These are phyloP conservation scores for Anomalospiza imberbis DNA, from an alignment of 2,797 vertebrate species.

Conservation along the genomic window DNA sequence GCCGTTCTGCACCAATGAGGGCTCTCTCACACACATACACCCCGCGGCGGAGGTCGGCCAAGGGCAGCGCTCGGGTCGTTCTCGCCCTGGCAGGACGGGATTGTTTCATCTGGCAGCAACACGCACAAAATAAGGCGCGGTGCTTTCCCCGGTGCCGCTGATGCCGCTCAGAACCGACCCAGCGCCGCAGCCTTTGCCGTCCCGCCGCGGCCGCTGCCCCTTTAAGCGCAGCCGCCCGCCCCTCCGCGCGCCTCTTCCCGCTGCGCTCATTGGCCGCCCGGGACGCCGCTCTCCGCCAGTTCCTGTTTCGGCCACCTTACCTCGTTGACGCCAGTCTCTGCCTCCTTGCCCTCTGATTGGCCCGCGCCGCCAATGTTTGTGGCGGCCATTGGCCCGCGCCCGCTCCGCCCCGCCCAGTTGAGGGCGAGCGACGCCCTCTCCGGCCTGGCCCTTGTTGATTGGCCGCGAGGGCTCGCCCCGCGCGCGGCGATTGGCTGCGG, in stretches of 20 bases:
- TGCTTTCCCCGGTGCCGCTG: neutral
- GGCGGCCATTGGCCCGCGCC: neutral
- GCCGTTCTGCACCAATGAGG: fast-evolving
- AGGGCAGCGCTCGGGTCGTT: fast-evolving
- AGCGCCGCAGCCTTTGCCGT: fast-evolving
- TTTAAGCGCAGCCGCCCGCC: neutral
- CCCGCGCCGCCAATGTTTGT: neutral
- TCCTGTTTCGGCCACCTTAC: slow-evolving; percentile 71
- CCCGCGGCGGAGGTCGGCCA: fast-evolving
- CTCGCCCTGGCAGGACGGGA: neutral
- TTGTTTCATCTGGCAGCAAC: neutral
- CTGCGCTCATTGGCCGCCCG: neutral
- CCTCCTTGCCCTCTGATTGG: slow-evolving; percentile 47
- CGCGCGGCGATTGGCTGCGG: neutral
- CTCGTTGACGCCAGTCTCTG: slow-evolving; percentile 33
- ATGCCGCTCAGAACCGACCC: fast-evolving
- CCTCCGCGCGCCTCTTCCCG: no score
- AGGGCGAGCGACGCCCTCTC: neutral
- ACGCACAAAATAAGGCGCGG: fast-evolving
- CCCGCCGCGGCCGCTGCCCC: neutral
- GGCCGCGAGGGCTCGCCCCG: neutral
- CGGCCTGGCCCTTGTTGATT: fast-evolving
- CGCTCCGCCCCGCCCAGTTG: neutral
- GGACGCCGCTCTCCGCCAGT: neutral
- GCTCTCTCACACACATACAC: fast-evolving